Conservation (phyloP, 2,888 invertebrate genomes). For the Ditula angustiorana region DNA sequence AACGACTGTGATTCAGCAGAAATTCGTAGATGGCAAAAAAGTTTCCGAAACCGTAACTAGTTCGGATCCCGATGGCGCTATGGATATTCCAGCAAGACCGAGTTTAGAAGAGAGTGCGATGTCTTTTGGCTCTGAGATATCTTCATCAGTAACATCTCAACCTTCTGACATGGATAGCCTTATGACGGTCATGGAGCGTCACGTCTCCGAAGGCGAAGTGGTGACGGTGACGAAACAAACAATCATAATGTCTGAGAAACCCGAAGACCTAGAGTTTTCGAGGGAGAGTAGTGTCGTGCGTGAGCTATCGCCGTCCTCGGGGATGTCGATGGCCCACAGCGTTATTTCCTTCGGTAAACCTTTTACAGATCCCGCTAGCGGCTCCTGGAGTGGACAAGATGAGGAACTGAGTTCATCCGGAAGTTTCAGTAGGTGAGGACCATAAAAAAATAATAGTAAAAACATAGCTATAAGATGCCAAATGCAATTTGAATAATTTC, state of each 20-base stretch:
- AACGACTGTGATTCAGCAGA: slow-evolving; percentile 78
- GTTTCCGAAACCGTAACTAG: slow-evolving; percentile 76
- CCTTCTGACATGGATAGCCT: slow-evolving; percentile 82
- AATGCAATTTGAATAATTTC: no score
- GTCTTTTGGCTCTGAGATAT: slow-evolving; percentile 82
- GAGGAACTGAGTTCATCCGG: slow-evolving; percentile 83
- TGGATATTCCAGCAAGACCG: slow-evolving; percentile 75
- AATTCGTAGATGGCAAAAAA: slow-evolving; percentile 79
- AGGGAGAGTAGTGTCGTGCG: slow-evolving; percentile 74
- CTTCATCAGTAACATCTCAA: slow-evolving; percentile 80
- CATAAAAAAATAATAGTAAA: no score
- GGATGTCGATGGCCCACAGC: slow-evolving; percentile 80
- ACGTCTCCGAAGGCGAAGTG: slow-evolving; percentile 76
- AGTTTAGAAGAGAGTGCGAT: slow-evolving; percentile 70
- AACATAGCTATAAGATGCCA: no score
- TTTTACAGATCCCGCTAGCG: slow-evolving; percentile 85
- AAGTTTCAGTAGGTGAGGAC: slow-evolving; percentile 77
- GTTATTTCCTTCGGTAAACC: slow-evolving; percentile 79
- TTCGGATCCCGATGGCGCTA: slow-evolving; percentile 72
- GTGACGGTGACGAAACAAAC: slow-evolving; percentile 74
- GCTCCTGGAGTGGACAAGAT: slow-evolving; percentile 83
- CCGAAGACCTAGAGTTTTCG: slow-evolving; percentile 76
- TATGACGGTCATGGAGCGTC: slow-evolving; percentile 78
- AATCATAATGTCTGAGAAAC: slow-evolving; percentile 70
- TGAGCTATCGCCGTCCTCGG: slow-evolving; percentile 83